These are phyloP conservation scores for Enteromius treurensis DNA, from an alignment of 2,797 vertebrate genomes.

Conservation along the genomic window DNA sequence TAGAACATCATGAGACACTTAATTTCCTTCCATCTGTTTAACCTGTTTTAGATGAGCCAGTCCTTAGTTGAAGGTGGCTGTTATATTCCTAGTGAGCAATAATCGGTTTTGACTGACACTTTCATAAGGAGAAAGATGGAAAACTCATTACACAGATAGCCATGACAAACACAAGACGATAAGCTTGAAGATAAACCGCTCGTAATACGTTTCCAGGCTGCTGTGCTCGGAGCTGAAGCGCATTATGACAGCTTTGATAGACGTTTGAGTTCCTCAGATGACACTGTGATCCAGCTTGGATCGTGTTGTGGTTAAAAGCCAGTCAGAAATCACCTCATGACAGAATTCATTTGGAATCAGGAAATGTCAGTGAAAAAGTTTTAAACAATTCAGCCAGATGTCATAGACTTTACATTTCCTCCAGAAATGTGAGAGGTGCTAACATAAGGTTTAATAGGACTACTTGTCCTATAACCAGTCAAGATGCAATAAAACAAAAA, in stretches of 20 bases:
- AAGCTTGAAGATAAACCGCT: slow-evolving; percentile 57
- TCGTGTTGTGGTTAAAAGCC: not conserved
- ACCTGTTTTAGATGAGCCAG: not conserved
- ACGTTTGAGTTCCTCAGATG: slow-evolving; percentile 45
- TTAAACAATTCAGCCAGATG: slow-evolving; percentile 7
- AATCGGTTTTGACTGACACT: slow-evolving; percentile 59
- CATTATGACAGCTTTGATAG: slow-evolving; percentile 33
- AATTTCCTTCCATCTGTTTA: slow-evolving; percentile 21
- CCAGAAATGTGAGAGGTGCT: not conserved
- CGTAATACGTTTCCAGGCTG: slow-evolving; percentile 25
- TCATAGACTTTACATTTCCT: not conserved
- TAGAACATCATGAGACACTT: not conserved
- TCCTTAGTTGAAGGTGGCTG: not conserved
- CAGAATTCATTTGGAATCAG: slow-evolving; percentile 8
- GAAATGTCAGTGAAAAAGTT: not conserved
- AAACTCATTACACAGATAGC: slow-evolving; percentile 66
- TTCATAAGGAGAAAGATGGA: slow-evolving; percentile 60
- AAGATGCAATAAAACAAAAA: not conserved
- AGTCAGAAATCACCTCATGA: not conserved
- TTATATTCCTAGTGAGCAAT: slow-evolving; percentile 52
- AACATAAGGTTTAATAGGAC: not conserved
- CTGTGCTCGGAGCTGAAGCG: not conserved
- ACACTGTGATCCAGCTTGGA: not conserved
- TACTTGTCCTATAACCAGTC: not conserved
- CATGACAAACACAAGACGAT: slow-evolving; percentile 65